Evolutionary conservation across 2,888 invertebrate species (phyloP), one percentile per base, ranked within the genome.

Genomic region (Ennomos fuscantarius): DNA sequence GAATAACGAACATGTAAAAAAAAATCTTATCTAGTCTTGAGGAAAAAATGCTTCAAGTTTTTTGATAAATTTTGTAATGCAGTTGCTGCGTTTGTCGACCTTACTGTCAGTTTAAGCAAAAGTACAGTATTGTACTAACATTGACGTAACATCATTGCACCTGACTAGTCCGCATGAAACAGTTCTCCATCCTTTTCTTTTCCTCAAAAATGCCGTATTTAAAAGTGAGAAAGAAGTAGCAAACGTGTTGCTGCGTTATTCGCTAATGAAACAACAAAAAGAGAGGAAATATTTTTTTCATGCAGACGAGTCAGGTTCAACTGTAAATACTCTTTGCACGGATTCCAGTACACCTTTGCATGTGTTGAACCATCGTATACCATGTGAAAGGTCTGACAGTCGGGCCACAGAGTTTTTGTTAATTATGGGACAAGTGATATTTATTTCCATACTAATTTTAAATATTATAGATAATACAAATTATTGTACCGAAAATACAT

Each of bases 381-480:
- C 73, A 84, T 73, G 81, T 72, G 79, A 82, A 84, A 81, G 73
- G 62, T 76, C 74, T 68, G 73, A 77, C 78, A 77, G 65, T 70
- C 76, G 67, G 81, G 72, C 75, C 81, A 81, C 81, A 76, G 52
- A 41, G 69, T 76, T 72, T 53, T 37, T 11, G 33, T 40, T 15
- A 10, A 42, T 35, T 37, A 33, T 53, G 43, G 48, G 46, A 60
- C 52, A 55, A 68, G 45, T 54, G 50, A 54, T 42, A 32, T 46
- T 55, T 58, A 57, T 63, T 65, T 55, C 54, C 52, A 55, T 53
- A 52, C 24, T 39, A 37, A 42, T n/a, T 24, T 24, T 6, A 24
- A 41, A 12, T 33, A 33, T 12, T 44, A 11, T 11, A 42, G 3
- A 36, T 36, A 36, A 36, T 11, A 36, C 24, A 24, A 24, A 24